phyloP scores from a whole-genome alignment of 2,113 vertebrate genomes.

The Solea solea region DNA sequence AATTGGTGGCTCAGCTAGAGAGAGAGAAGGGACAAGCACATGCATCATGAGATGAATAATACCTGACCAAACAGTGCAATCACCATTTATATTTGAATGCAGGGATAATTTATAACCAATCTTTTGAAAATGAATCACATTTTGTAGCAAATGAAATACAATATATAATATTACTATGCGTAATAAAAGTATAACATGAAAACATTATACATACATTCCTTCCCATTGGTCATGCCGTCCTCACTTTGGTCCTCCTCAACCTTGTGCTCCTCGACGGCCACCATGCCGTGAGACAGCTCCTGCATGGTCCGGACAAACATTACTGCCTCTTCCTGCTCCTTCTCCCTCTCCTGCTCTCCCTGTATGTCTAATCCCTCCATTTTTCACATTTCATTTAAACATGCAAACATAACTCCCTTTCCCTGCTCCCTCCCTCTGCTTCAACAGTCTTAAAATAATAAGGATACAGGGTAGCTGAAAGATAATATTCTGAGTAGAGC shows the following conservation, averaged over 20 bases:
- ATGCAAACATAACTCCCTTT: conserved; percentile 6
- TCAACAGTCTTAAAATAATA: neutral
- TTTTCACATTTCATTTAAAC: neutral
- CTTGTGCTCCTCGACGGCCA: conserved; percentile 54
- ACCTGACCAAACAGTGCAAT: too few relatives aligned
- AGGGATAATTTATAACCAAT: too few relatives aligned
- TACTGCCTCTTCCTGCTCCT: neutral
- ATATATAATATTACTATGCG: neutral
- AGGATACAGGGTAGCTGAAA: conserved; percentile 13
- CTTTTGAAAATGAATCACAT: neutral
- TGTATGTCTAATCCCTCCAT: neutral
- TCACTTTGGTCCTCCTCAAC: conserved; percentile 61
- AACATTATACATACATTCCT: conserved; percentile 55
- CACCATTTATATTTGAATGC: too few relatives aligned
- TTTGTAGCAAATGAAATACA: neutral
- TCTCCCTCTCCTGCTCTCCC: neutral
- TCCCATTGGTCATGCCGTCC: conserved; percentile 41
- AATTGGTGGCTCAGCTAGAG: conserved; percentile 58
- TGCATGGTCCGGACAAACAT: conserved; percentile 48
- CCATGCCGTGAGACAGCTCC: conserved; percentile 68
- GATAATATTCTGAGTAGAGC: conserved; percentile 7
- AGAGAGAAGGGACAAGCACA: neutral
- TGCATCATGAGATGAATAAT: neutral
- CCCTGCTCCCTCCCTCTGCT: neutral
- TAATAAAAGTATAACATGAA: neutral